Conservation (phyloP, 2,113 vertebrate species). For the Ceyx margarethae region DNA sequence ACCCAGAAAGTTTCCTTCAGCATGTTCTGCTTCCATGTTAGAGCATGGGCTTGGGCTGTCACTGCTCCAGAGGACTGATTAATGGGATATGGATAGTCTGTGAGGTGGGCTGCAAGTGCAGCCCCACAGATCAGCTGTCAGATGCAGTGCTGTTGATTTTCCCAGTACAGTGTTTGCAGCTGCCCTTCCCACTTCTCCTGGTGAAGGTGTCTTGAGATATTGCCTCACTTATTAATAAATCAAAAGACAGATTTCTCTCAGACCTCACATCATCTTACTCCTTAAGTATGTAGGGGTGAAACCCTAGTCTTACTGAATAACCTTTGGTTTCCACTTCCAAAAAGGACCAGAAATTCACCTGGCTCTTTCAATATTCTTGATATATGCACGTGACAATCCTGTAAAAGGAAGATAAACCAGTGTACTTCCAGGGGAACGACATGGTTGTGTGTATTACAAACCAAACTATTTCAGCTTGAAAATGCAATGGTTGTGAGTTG, state of each 20-base stretch:
- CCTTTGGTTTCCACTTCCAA: not conserved
- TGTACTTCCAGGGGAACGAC: not conserved
- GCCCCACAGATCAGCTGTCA: not conserved
- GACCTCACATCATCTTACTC: not conserved
- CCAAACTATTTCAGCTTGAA: not conserved
- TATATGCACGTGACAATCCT: accelerated
- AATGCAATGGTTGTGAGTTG: not conserved
- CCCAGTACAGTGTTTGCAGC: not conserved
- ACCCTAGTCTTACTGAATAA: not conserved
- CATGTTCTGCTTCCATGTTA: not conserved
- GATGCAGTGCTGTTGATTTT: not conserved
- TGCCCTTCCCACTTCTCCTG: not conserved
- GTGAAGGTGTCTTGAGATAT: not conserved
- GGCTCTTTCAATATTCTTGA: not conserved
- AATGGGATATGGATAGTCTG: not conserved
- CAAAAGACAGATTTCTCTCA: not conserved
- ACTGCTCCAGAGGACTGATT: accelerated
- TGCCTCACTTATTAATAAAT: not conserved
- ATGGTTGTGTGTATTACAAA: not conserved
- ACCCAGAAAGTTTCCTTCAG: not conserved
- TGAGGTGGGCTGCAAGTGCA: not conserved
- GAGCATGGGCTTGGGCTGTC: not conserved
- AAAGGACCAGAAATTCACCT: not conserved
- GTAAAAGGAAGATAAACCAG: not conserved
- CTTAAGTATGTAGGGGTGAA: not conserved